Evolutionary conservation across 2,113 vertebrate genomes (phyloP).

Genomic region (Tangachromis dhanisi): DNA sequence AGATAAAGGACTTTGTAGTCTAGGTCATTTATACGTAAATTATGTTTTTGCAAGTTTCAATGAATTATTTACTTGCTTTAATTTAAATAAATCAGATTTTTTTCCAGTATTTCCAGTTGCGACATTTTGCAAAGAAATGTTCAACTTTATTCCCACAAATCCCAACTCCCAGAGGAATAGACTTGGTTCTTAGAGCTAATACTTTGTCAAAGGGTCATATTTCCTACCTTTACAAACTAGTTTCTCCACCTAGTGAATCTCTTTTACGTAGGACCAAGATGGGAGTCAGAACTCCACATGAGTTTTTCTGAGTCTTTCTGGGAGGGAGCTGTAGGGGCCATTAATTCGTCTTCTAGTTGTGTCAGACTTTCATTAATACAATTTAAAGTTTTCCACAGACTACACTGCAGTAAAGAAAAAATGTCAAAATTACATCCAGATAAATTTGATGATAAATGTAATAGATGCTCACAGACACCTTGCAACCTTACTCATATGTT

Average conservation of each 20-base stretch:
- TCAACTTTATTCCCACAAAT: background rate
- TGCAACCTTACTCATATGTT: background rate
- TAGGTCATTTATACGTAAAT: background rate
- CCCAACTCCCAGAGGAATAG: rapidly evolving
- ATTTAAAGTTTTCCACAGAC: background rate
- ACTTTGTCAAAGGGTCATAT: background rate
- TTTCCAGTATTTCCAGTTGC: background rate
- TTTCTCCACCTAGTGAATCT: background rate
- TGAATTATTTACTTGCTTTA: background rate
- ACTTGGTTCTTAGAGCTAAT: background rate
- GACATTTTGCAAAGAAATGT: background rate
- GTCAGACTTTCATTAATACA: background rate
- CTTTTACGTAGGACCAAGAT: background rate
- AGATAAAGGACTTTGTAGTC: background rate
- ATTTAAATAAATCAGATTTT: rapidly evolving
- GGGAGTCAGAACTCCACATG: background rate
- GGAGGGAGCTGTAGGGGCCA: background rate
- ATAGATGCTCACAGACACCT: background rate
- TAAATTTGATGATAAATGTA: background rate
- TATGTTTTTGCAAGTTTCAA: background rate
- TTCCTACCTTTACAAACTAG: background rate
- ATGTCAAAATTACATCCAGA: background rate
- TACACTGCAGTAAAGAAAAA: background rate
- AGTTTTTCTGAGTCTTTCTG: background rate
- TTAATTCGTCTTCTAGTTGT: rapidly evolving